Percentiles rank a stretch among this genome's conserved stretches.
phyloP scores from a whole-genome alignment of 2,888 invertebrate genomes.

The Synergus itoensis region DNA sequence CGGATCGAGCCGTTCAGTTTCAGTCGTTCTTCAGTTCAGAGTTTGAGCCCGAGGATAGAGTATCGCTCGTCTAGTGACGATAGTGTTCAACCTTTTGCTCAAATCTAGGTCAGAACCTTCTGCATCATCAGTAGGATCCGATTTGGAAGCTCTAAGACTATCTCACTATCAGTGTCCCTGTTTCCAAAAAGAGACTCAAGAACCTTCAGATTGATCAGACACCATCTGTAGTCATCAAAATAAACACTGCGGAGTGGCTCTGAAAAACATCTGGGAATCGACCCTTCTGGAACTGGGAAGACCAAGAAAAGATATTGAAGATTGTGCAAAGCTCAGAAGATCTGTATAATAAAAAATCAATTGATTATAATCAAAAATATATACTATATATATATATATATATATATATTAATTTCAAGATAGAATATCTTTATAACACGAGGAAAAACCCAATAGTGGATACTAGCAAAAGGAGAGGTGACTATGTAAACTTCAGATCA shows the following conservation, averaged over 20 bases:
- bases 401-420: too few species aligned
- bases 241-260: background rate
- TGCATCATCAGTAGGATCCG: background rate
- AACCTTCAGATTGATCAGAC: background rate
- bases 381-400: background rate
- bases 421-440: background rate
- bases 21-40: slow-evolving; percentile 55
- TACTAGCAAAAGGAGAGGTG: background rate
- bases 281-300: background rate
- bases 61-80: slow-evolving; percentile 22
- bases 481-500: slow-evolving; percentile 47
- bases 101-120: slow-evolving; percentile 14
- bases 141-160: background rate
- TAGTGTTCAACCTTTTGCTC: slow-evolving; percentile 8
- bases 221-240: slow-evolving; percentile 8
- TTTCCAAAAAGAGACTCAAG: background rate
- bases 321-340: too few species aligned
- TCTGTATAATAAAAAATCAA: background rate
- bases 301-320: background rate
- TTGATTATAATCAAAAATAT: background rate
- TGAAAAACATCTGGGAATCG: background rate
- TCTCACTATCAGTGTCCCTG: background rate
- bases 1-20: slow-evolving; percentile 54
- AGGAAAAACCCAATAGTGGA: background rate
- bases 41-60: slow-evolving; percentile 47